A percentile compares a stretch with the other conserved stretches of the same genome.
phyloP scores from a whole-genome alignment of 2,888 invertebrate genomes.

The Trichogramma dendrolimi region DNA sequence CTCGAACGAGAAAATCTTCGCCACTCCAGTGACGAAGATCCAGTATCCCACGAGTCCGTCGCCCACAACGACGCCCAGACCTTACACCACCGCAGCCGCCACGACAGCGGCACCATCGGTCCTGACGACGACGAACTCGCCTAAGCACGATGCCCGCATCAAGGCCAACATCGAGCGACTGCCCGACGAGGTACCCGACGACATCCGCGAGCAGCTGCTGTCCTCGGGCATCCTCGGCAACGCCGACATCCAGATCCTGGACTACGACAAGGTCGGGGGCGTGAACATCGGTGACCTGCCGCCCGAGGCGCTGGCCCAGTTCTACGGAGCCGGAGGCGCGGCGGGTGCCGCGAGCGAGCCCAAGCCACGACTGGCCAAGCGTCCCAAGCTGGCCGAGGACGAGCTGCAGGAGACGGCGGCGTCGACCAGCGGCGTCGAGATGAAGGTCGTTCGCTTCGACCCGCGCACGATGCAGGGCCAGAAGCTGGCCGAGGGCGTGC shows the following conservation, averaged over 20 bases:
- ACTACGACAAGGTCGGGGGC: conserved; percentile 84
- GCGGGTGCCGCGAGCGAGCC: conserved; percentile 65
- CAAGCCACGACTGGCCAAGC: conserved; percentile 62
- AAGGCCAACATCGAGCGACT: conserved; percentile 54
- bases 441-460: conserved; percentile 81
- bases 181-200: conserved; percentile 86
- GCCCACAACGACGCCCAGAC: conserved; percentile 52
- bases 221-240: conserved; percentile 83
- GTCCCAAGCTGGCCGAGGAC: conserved; percentile 35
- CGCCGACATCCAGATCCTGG: conserved; percentile 81
- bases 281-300: conserved; percentile 78
- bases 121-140: conserved; percentile 54
- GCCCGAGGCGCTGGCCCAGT: conserved; percentile 80
- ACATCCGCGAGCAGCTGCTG: conserved; percentile 74
- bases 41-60: conserved; percentile 44
- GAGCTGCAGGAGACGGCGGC: conserved; percentile 45
- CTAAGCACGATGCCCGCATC: conserved; percentile 56
- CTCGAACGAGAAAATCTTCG: conserved; percentile 43
- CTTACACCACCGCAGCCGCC: conserved; percentile 52
- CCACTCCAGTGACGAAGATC: conserved; percentile 43
- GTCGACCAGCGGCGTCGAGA: conserved; percentile 64
- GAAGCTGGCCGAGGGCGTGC: conserved; percentile 67
- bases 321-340: conserved; percentile 78
- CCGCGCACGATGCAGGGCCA: conserved; percentile 70
- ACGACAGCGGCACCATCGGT: conserved; percentile 56